Conservation (phyloP, 1,140 invertebrate species). For the Mizuhopecten yessoensis region DNA sequence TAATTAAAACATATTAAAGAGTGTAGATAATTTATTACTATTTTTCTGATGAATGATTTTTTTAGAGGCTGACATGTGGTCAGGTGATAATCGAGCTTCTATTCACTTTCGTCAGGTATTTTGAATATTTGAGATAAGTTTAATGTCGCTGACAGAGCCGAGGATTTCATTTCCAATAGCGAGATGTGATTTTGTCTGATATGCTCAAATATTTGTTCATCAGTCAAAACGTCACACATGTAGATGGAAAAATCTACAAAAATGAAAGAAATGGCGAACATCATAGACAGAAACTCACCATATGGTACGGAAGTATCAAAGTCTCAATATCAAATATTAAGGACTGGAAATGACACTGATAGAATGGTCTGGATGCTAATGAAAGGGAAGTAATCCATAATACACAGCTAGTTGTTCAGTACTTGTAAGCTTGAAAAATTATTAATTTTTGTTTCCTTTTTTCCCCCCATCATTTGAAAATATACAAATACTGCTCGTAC, state of each 20-base stretch:
- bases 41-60: neutral
- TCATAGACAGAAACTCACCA: neutral
- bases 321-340: conserved; percentile 19
- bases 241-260: neutral
- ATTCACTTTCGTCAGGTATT: neutral
- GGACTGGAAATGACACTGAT: neutral
- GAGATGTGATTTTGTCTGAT: neutral
- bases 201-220: conserved; percentile 10
- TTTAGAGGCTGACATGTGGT: neutral
- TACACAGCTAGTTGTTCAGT: neutral
- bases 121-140: neutral
- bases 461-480: neutral
- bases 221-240: neutral
- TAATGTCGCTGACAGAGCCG: neutral
- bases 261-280: neutral
- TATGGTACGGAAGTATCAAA: neutral
- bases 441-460: no score
- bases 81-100: neutral
- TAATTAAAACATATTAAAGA: neutral
- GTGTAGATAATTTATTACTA: neutral
- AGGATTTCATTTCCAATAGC: no score
- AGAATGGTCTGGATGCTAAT: neutral
- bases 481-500: neutral
- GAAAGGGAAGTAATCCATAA: neutral
- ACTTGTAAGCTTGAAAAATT: neutral